These are phyloP conservation scores for Triplophysa yarkandensis DNA, from an alignment of 2,797 vertebrate genomes.

Conservation along the genomic window DNA sequence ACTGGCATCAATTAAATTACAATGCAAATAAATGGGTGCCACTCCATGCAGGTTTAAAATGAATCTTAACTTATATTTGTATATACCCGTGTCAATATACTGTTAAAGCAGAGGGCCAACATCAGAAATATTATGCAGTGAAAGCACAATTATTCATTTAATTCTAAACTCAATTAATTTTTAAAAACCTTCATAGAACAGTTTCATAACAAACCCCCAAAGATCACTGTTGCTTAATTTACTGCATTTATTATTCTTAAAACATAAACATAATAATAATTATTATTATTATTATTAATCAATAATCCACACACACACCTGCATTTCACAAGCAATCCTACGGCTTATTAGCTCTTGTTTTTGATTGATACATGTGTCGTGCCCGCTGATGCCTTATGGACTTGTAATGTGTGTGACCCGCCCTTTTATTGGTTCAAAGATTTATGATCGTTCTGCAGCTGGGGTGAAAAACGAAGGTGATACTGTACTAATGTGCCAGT, in stretches of 20 bases:
- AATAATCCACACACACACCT: background rate
- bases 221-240: background rate
- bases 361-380: conserved; percentile 30
- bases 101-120: too few relatives aligned
- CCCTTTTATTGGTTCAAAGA: conserved; percentile 21
- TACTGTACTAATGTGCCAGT: conserved; percentile 29
- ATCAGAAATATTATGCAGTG: too few relatives aligned
- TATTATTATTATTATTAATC: too few relatives aligned
- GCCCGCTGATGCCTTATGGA: conserved; percentile 34
- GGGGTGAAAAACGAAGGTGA: conserved; percentile 22
- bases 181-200: background rate
- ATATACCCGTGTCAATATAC: too few relatives aligned
- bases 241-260: background rate
- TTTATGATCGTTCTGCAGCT: conserved; percentile 24
- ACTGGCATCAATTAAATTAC: too few relatives aligned
- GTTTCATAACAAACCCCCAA: background rate
- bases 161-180: background rate
- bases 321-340: background rate
- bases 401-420: conserved; percentile 28
- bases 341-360: conserved; percentile 19
- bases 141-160: background rate
- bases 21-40: too few relatives aligned
- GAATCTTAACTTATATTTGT: too few relatives aligned
- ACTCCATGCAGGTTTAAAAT: too few relatives aligned
- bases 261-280: too few relatives aligned